A percentile compares a stretch with the other conserved stretches of the same genome.
phyloP scores from a whole-genome alignment of 2,888 invertebrate species.

The Heteropelma amictum region DNA sequence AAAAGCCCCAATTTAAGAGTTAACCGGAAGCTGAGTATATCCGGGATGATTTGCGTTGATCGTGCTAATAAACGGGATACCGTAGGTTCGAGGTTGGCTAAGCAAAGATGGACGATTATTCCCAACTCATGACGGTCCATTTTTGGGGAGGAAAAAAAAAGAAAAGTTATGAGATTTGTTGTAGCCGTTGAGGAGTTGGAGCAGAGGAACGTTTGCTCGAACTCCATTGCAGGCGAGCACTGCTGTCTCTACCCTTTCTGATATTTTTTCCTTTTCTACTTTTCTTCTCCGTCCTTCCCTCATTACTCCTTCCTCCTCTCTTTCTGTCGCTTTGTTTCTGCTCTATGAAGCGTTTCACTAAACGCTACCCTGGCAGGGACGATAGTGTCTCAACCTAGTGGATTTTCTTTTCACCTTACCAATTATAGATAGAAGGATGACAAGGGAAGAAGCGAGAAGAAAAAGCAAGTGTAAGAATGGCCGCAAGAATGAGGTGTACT shows the following conservation, averaged over 20 bases:
- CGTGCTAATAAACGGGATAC: slow-evolving; percentile 20
- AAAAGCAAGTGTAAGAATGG: slow-evolving; percentile 13
- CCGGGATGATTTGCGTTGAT: slow-evolving; percentile 20
- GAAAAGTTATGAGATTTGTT: slow-evolving; percentile 27
- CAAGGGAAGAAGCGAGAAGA: not conserved
- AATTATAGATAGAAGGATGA: slow-evolving; percentile 18
- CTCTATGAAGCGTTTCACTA: slow-evolving; percentile 42
- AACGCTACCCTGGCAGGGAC: slow-evolving; percentile 35
- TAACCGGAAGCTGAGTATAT: too few species aligned
- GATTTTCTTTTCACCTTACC: slow-evolving; percentile 18
- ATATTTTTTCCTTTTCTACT: not conserved
- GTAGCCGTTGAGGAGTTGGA: not conserved
- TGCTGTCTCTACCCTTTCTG: slow-evolving; percentile 3
- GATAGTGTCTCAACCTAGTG: slow-evolving; percentile 14
- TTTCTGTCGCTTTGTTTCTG: not conserved
- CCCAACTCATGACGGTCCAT: slow-evolving; percentile 1
- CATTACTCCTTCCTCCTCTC: not conserved
- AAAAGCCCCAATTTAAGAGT: too few species aligned
- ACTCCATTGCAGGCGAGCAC: not conserved
- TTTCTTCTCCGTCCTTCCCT: not conserved
- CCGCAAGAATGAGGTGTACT: slow-evolving; percentile 28
- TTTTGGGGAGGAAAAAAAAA: slow-evolving; percentile 14
- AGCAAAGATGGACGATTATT: not conserved
- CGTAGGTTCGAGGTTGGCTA: not conserved
- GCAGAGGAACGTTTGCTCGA: not conserved